Conservation (phyloP, 2,888 invertebrate species). For the Clistopyga incitator region DNA sequence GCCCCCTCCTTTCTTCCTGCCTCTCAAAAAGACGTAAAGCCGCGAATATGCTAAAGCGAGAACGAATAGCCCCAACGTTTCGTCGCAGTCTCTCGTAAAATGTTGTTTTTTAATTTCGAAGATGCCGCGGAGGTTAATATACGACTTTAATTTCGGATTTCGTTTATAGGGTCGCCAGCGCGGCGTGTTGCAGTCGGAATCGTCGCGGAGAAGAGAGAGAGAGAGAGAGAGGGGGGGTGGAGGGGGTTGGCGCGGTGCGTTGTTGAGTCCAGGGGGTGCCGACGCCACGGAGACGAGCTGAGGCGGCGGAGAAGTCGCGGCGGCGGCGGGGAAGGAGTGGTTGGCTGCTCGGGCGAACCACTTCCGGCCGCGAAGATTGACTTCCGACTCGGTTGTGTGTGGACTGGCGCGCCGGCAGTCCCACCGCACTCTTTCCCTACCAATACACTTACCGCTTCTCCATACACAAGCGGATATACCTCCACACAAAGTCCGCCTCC, state of each 20-base stretch:
- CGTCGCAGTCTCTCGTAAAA: constrained; percentile 75
- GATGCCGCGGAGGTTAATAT: constrained; percentile 81
- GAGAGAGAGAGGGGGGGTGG: not conserved
- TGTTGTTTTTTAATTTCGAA: constrained; percentile 84
- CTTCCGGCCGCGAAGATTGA: constrained; percentile 82
- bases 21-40: constrained; percentile 36
- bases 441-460: constrained; percentile 40
- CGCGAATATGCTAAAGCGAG: constrained; percentile 11
- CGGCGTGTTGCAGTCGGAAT: constrained; percentile 23
- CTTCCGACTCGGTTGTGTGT: constrained; percentile 77
- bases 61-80: constrained; percentile 1
- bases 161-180: constrained; percentile 74
- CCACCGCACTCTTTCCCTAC: constrained; percentile 39
- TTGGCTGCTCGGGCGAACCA: constrained; percentile 76
- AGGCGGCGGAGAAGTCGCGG: constrained; percentile 53
- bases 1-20: not conserved
- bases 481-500: not conserved
- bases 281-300: constrained; percentile 58
- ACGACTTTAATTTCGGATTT: constrained; percentile 83
- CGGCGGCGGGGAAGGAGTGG: constrained; percentile 60
- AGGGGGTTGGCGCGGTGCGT: constrained; percentile 28
- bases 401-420: constrained; percentile 65
- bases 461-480: constrained; percentile 1
- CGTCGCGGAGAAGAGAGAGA: constrained; percentile 18
- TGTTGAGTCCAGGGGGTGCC: constrained; percentile 41